Percentiles rank a stretch among this genome's conserved stretches.
Conservation (phyloP, 35 echinoderm and acorn worm genomes). For the Amphiura filiformis region DNA sequence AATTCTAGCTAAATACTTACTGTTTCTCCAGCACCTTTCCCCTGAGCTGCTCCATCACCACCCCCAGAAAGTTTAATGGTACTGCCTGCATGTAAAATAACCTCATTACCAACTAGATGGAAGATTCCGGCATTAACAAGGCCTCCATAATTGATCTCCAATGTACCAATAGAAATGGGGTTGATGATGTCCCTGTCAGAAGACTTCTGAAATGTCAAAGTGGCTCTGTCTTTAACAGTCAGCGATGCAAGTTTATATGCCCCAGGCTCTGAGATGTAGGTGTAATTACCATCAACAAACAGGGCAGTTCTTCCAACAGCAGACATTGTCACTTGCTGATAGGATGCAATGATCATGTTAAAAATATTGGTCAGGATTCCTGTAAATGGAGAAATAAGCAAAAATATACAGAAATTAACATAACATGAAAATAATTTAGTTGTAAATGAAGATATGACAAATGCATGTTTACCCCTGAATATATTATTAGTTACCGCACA, state of each 20-base stretch:
- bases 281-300: constrained; percentile 61
- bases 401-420: not conserved
- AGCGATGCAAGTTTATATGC: constrained; percentile 71
- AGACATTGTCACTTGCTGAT: constrained; percentile 63
- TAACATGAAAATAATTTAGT: too few species aligned
- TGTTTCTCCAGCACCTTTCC: constrained; percentile 52
- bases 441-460: not conserved
- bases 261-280: constrained; percentile 56
- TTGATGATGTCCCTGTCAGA: not conserved
- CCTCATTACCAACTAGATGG: constrained; percentile 54
- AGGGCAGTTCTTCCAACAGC: constrained; percentile 63
- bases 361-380: constrained; percentile 77
- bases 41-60: constrained; percentile 26
- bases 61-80: constrained; percentile 67
- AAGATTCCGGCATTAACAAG: constrained; percentile 33
- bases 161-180: constrained; percentile 47
- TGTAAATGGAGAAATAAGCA: constrained; percentile 7
- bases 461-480: not conserved
- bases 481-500: too few species aligned
- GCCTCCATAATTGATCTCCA: constrained; percentile 75
- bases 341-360: constrained; percentile 59
- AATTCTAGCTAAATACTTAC: too few species aligned
- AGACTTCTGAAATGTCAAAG: constrained; percentile 30
- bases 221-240: constrained; percentile 50
- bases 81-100: constrained; percentile 73